A percentile compares a stretch with the other conserved stretches of the same genome.
Evolutionary conservation across 2,888 invertebrate genomes (phyloP).

Genomic region (Geophilus truncorum): DNA sequence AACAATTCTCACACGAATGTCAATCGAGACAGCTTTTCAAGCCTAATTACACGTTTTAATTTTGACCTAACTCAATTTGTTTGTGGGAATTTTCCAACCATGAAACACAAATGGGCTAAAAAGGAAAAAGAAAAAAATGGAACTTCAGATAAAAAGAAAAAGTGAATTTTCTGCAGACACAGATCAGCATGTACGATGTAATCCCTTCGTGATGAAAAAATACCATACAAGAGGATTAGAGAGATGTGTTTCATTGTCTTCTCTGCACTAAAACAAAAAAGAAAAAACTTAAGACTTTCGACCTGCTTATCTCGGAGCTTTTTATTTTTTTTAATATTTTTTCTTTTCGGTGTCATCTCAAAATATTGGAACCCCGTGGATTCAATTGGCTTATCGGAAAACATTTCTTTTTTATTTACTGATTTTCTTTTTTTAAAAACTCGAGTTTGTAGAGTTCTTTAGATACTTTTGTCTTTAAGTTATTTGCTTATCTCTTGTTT

Average conservation of each 20-base stretch:
- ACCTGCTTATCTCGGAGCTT: not conserved
- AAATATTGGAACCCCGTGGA: not conserved
- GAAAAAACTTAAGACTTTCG: not conserved
- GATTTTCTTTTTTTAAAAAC: not conserved
- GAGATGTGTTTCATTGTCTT: not conserved
- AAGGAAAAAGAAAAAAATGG: too few relatives aligned
- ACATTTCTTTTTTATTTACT: not conserved
- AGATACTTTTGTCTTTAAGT: not conserved
- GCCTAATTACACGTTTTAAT: not conserved
- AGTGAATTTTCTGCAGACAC: not conserved
- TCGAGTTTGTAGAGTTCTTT: too few relatives aligned
- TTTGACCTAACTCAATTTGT: not conserved
- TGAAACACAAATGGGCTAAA: too few relatives aligned
- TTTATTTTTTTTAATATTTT: not conserved
- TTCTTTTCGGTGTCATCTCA: not conserved
- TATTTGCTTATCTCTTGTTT: not conserved
- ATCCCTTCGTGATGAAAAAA: not conserved
- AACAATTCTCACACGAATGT: slow-evolving; percentile 2
- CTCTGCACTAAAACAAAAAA: not conserved
- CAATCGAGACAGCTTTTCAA: not conserved
- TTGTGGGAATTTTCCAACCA: not conserved
- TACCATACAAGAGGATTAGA: not conserved
- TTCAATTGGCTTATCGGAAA: too few relatives aligned
- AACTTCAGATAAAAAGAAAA: not conserved
- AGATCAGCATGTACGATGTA: not conserved